These are phyloP conservation scores for Brachionus sp. DNA, from an alignment of 1,140 invertebrate genomes.

Conservation along the genomic window DNA sequence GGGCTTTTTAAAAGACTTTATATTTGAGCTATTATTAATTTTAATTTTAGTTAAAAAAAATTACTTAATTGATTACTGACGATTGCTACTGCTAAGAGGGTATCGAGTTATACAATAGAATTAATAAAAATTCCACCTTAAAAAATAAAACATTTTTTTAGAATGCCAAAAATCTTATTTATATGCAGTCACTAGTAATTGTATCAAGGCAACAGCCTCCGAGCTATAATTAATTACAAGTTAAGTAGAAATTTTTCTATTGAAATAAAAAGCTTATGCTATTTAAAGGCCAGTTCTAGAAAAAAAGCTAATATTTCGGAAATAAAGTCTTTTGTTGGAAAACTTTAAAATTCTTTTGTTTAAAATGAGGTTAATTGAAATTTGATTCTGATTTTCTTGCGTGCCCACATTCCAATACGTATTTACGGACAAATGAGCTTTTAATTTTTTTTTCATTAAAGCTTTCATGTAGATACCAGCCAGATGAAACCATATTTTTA, in stretches of 20 bases:
- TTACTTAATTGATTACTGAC: not conserved
- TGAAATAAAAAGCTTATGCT: not conserved
- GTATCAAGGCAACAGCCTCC: not conserved
- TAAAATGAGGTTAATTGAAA: not conserved
- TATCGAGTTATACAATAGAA: not conserved
- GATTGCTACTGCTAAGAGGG: not conserved
- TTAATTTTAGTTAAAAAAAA: not conserved
- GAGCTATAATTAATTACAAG: not conserved
- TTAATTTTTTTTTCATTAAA: not conserved
- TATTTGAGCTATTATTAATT: no score
- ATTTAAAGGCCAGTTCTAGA: not conserved
- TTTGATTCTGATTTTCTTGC: not conserved
- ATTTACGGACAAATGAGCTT: not conserved
- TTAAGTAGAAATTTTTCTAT: not conserved
- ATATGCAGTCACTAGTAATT: not conserved
- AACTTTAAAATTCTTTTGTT: not conserved
- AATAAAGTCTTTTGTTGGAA: not conserved
- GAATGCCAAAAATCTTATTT: not conserved
- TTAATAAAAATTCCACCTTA: not conserved
- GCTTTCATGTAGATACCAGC: slow-evolving; percentile 24
- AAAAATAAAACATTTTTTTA: not conserved
- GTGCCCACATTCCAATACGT: not conserved
- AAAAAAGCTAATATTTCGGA: slow-evolving; percentile 1
- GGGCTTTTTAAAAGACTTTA: no score
- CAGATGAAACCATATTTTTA: slow-evolving; percentile 15